phyloP scores from a whole-genome alignment of 2,888 invertebrate genomes.

The Dryocosmus kuriphilus region DNA sequence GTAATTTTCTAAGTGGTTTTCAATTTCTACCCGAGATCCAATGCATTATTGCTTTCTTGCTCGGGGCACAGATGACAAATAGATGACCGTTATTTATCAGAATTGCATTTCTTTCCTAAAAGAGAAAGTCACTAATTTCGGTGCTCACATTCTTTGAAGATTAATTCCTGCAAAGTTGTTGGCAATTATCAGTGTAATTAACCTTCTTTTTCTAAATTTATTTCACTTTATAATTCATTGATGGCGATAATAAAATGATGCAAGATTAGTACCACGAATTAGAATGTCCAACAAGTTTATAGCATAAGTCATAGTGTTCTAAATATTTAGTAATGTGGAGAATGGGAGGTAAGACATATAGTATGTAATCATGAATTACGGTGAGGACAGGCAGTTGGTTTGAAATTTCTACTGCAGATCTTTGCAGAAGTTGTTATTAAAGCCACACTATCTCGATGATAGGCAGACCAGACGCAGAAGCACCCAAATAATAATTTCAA shows the following conservation, averaged over 20 bases:
- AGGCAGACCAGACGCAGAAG: constrained; percentile 17
- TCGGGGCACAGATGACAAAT: constrained; percentile 61
- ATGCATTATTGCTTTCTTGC: constrained; percentile 59
- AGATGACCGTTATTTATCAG: constrained; percentile 63
- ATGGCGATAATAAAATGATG: background rate
- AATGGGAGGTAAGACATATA: constrained; percentile 4
- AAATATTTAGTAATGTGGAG: background rate
- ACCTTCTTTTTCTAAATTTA: background rate
- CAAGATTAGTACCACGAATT: background rate
- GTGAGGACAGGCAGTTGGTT: background rate
- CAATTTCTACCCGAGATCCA: constrained; percentile 60
- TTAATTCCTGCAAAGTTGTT: background rate
- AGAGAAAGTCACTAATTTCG: background rate
- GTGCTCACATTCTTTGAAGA: background rate
- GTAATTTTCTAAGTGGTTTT: constrained; percentile 58
- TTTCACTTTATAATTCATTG: background rate
- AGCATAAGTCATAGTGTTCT: background rate
- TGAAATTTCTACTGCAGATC: constrained; percentile 4
- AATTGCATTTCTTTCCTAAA: constrained; percentile 64
- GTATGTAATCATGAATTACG: constrained; percentile 23
- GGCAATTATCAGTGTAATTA: background rate
- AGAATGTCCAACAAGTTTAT: background rate
- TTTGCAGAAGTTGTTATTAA: constrained; percentile 12
- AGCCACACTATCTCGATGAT: constrained; percentile 44
- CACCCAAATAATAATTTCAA: constrained; percentile 67